phyloP scores from a whole-genome alignment of 2,888 invertebrate genomes.

The Acronicta aceris region DNA sequence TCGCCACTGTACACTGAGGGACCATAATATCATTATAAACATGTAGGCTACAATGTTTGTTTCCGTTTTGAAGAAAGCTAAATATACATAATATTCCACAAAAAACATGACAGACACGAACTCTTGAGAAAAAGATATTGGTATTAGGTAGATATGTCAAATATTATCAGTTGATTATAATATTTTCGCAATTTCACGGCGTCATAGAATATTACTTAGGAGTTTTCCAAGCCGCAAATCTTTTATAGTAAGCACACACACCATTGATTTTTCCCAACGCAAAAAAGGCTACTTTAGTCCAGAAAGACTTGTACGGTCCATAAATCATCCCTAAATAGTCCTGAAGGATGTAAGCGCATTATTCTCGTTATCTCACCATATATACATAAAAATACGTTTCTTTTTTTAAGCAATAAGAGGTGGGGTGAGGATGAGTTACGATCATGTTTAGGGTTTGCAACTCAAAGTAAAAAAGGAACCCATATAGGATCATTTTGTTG shows the following conservation, averaged over 20 bases:
- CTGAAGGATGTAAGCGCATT: not conserved
- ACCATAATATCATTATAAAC: no score
- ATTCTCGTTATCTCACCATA: slow-evolving; percentile 12
- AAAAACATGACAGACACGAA: not conserved
- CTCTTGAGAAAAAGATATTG: no score
- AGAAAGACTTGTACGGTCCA: slow-evolving; percentile 15
- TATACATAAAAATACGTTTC: slow-evolving; percentile 1
- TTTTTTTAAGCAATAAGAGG: slow-evolving; percentile 2
- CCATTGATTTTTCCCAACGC: slow-evolving; percentile 23
- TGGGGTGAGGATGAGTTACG: not conserved
- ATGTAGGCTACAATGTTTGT: no score
- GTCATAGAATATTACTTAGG: not conserved
- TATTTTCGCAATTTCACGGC: not conserved
- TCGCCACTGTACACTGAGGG: no score
- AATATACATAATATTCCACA: no score
- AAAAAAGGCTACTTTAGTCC: slow-evolving; percentile 1
- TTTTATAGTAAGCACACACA: slow-evolving; percentile 7
- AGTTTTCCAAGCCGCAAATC: slow-evolving; percentile 7
- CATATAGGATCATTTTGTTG: no score
- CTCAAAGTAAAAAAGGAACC: no score
- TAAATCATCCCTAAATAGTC: slow-evolving; percentile 17
- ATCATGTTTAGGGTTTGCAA: not conserved
- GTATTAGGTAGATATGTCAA: not conserved
- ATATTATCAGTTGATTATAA: not conserved
- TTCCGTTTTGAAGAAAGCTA: no score